Evolutionary conservation across 2,888 invertebrate genomes (phyloP), one percentile per base, ranked within the genome.

Genomic region (Argynnis bischoffii): DNA sequence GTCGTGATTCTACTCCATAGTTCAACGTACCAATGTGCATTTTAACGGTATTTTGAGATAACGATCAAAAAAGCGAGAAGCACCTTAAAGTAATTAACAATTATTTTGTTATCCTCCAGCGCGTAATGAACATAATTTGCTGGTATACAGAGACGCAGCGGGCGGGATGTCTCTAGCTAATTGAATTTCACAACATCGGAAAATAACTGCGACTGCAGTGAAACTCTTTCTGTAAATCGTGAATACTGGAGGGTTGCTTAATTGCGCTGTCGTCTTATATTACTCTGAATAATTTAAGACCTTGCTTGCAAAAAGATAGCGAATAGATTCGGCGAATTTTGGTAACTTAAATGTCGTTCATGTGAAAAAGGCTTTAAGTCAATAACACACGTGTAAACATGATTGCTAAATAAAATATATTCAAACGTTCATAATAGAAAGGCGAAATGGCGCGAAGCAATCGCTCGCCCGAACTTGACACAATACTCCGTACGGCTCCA

Each of bases 401-500:
- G 14, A 69, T 63, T 66, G 63, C 51, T 48, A 68, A 59, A 69
- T 63, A 69, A 68, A 69, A 67, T 59, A 72, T 66, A 71, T 71
- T 67, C 67, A 67, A 73, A 70, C 67, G 70, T 72, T 66, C 79
- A 82, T 81, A 86, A 84, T 79, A 79, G 78, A 81, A 81, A 80
- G 77, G 80, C 82, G 80, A 79, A 72, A 76, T 76, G 81, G 84
- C 77, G 83, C 76, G 84, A 89, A 88, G 86, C 88, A 89, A 90
- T 89, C 85, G 86, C 78, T 79, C 81, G 83, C 80, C 78, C 82
- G 81, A 78, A 77, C 80, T 75, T 80, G 77, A 80, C 82, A 88
- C 88, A 90, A 87, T 88, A 81, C 83, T 79, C 81, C 75, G 76
- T 78, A 80, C 82, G 83, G 85, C 86, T 88, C 85, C 85, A 85